These are phyloP conservation scores for Lottia gigantea DNA, from an alignment of 2,888 invertebrate genomes.

Conservation along the genomic window DNA sequence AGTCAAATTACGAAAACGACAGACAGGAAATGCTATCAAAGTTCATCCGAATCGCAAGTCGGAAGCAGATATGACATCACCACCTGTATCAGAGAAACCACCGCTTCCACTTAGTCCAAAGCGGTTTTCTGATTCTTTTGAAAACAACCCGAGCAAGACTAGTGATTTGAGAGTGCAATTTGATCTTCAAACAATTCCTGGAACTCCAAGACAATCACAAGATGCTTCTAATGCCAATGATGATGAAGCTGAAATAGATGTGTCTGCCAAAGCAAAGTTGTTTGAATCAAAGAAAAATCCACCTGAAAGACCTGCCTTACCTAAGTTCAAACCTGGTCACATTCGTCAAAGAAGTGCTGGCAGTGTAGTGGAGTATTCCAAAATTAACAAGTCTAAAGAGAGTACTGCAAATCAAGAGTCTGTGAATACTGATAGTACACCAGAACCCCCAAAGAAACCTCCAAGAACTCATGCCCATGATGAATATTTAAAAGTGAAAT, in stretches of 20 bases:
- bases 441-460: conserved; percentile 44
- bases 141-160: background rate
- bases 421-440: background rate
- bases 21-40: background rate
- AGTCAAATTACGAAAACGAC: background rate
- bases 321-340: background rate
- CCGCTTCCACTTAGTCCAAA: background rate
- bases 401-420: conserved; percentile 1
- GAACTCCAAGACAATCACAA: background rate
- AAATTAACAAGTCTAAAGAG: conserved; percentile 25
- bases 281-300: background rate
- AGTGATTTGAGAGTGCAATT: background rate
- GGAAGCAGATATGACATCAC: background rate
- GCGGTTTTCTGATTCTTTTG: background rate
- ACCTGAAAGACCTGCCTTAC: conserved; percentile 3
- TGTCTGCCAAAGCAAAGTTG: conserved; percentile 13
- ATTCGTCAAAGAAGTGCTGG: conserved; percentile 1
- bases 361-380: conserved; percentile 13
- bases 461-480: conserved; percentile 57
- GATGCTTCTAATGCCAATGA: conserved; percentile 22
- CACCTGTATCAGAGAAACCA: background rate
- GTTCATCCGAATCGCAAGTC: background rate
- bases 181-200: background rate
- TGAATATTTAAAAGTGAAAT: conserved; percentile 48
- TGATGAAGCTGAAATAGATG: conserved; percentile 3